A percentile compares a stretch with the other conserved stretches of the same genome.
phyloP scores from a whole-genome alignment of 2,888 invertebrate genomes.

The Mesochorus sp. region DNA sequence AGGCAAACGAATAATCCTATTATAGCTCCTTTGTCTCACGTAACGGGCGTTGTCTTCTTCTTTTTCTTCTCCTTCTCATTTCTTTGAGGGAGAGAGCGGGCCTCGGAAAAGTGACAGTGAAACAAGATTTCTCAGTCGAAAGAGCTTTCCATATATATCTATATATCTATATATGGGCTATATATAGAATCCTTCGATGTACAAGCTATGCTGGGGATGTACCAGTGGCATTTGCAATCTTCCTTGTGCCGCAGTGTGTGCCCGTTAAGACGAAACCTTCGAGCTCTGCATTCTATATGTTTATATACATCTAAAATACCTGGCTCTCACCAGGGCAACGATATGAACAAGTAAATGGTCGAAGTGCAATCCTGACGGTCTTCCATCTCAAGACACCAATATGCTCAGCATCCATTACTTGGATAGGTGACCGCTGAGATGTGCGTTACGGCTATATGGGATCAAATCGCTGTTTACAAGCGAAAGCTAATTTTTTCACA shows the following conservation, averaged over 20 bases:
- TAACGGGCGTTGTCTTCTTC: constrained; percentile 27
- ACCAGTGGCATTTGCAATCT: constrained; percentile 64
- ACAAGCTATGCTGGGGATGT: constrained; percentile 55
- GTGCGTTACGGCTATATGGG: too few species aligned
- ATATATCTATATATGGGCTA: background rate
- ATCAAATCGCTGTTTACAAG: too few species aligned
- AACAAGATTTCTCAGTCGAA: constrained; percentile 37
- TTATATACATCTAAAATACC: background rate
- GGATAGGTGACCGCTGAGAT: too few species aligned
- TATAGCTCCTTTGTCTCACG: constrained; percentile 43
- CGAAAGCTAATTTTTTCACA: too few species aligned
- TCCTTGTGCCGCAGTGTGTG: constrained; percentile 36
- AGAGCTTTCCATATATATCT: background rate
- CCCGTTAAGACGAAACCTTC: constrained; percentile 22
- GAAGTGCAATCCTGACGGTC: too few species aligned
- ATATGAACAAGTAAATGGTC: too few species aligned
- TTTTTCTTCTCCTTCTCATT: background rate
- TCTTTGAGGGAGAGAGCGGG: background rate
- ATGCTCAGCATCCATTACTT: too few species aligned
- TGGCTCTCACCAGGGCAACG: too few species aligned
- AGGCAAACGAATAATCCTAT: constrained; percentile 16
- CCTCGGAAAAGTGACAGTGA: constrained; percentile 42
- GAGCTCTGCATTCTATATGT: constrained; percentile 13
- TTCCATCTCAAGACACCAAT: too few species aligned
- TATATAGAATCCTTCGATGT: constrained; percentile 9